Base-by-base conservation (phyloP, 2,113 vertebrate genomes). In the Lonchura striata region DNA sequence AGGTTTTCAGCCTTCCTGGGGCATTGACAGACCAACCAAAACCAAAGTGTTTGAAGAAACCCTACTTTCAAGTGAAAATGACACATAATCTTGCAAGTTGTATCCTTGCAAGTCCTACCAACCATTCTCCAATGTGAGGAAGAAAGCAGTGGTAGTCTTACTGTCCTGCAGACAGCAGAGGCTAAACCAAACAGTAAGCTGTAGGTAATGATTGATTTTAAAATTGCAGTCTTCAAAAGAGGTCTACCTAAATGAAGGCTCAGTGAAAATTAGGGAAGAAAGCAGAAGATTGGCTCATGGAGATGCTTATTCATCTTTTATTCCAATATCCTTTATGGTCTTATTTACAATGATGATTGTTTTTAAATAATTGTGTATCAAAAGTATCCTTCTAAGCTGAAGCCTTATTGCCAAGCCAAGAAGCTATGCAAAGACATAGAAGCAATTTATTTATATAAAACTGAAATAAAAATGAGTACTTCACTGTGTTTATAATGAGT, bases 391-490 rank as follows among this genome's bases (percentile, higher is more conserved):
- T 86, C 23, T 44, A 54, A 23, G 33, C 11, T 82, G 44, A 70
- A 61, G 46, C 16, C 82, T 88, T 44, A 49, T 54, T 28, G 5
- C 31, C 35, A 77, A 56, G 25, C 37, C 59, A 74, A 47, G 41
- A 64, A 39, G 10, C 6, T 64, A 64, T 47, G n/a, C 49, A 61
- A 88, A 84, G 24, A 59, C 1, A 16, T 8, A 82, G 46, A 41
- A 91, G n/a, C 2, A 50, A 77, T 94, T 83, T 86, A 88, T 78
- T 95, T 93, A 41, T 69, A 50, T 44, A 88, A 83, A 92, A 60
- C 4, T 5, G 5, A 23, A 47, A 14, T 41, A 60, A 81, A 80
- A 81, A 75, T 52, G 46, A 82, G 56, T 28, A 53, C 9, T 68
- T 84, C 42, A 19, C 16, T 75, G 25, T 65, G 16, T 88, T 93